Base-by-base conservation (phyloP, 2,113 vertebrate species). In the Cyprinodon tularosa region DNA sequence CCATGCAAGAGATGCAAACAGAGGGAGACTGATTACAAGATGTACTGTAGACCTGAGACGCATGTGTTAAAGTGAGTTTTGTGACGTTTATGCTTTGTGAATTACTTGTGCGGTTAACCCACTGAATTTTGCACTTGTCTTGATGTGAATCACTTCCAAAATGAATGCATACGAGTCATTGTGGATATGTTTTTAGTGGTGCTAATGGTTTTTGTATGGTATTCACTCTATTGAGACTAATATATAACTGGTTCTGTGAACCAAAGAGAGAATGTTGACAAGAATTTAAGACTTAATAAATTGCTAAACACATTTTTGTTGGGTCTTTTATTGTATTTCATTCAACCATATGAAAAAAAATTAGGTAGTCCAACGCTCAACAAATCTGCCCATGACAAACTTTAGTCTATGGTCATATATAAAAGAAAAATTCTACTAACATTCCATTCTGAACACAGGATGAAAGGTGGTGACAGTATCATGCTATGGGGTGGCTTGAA, bases 201-300 rank as follows among this genome's bases (percentile, higher is more conserved):
- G 69, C 75, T 48, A 66, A 79, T 74, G 61, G 68, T 75, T 90
- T 92, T 91, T 90, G 68, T 91, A 84, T 79, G 17, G 71, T 86
- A 68, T 84, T 80, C 82, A 91, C 85, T 76, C 86, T 75, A 86
- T 83, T 84, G 62, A 85, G 74, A 89, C 80, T 78, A 81, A 89
- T 78, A 78, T 81, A 53, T 83, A 84, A 82, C 85, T 93, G 94
- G 94, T 95, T 95, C 94, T 92, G 92, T 95, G 93, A 95, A 95
- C 91, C 93, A 87, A 88, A 82, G 40, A 74, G 83, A 84, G 60
- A 86, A 74, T 78, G 88, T 89, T 75, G 77, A 72, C 78, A 76
- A 74, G 88, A 86, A 90, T 91, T 85, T 76, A 85, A 75, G 69
- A 61, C 36, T 0, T 44, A 87, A 86, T 86, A 83, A 92, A 81